Evolutionary conservation across 2,113 vertebrate species (phyloP), one percentile per base, ranked within the genome.

Genomic region (Girardinichthys multiradiatus): DNA sequence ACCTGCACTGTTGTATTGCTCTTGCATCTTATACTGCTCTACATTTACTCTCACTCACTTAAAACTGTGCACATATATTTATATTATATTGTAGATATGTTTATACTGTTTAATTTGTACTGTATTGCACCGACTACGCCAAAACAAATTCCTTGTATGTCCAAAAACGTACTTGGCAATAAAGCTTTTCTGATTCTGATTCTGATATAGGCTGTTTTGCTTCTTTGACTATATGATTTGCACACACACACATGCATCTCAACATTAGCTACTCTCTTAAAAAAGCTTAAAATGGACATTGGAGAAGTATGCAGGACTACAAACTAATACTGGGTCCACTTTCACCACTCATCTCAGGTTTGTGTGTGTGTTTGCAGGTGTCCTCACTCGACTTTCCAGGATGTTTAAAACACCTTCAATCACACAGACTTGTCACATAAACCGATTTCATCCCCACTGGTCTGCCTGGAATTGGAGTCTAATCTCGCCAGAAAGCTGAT

Each of bases 401-500:
- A 45, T 29, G 59, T 48, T 57, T 35, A 31, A 31, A 63, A 31
- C 39, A 58, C 29, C 31, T 73, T 31, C 17, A 54, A 37, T 29
- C 63, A 31, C 15, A 42, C 35, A 69, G 35, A 58, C 48, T 58
- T 68, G 58, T 62, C 39, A 45, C 48, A 70, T 33, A 73, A 68
- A 79, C n/a, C n/a, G 64, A 64, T 64, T 58, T 19, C 69, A 68
- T 67, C 63, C 57, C 58, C 63, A 57, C 24, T 26, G 6, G 59
- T 48, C 31, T 57, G 48, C 26, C 31, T 59, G 70, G 48, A 79
- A 57, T 73, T 24, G 17, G 70, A 54, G 48, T 57, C 59, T 64
- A 74, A 79, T 69, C 64, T 74, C 48, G 59, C 59, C 64, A 64
- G 70, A 73, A 58, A 68, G 17, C 59, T 45, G 70, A 64, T 28